Evolutionary conservation across 2,797 vertebrate genomes (phyloP).

Genomic region (Propithecus perrieri): DNA sequence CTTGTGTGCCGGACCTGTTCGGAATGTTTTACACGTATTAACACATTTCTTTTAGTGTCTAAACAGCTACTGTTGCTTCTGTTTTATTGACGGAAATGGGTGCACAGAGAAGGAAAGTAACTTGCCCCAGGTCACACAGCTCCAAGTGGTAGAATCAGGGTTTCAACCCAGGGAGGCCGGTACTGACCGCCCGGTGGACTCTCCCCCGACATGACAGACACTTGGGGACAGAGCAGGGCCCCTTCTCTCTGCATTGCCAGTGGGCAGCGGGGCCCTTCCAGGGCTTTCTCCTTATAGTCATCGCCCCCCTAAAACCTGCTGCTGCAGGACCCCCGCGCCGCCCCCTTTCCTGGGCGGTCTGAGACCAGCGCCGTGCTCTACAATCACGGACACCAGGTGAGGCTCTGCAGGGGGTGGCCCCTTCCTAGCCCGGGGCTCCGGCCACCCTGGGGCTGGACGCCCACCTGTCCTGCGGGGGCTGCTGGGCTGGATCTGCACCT

Average conservation of each 20-base stretch:
- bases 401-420: not conserved
- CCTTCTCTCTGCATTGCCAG: not conserved
- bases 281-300: not conserved
- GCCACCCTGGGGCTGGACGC: not conserved
- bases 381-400: too few species aligned
- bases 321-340: rapidly evolving
- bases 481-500: not conserved
- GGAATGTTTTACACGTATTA: rapidly evolving
- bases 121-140: not conserved
- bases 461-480: not conserved
- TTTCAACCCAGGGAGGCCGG: rapidly evolving
- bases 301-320: too few species aligned
- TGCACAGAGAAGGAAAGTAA: not conserved
- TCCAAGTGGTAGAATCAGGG: not conserved
- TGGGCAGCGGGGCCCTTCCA: rapidly evolving
- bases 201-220: too few species aligned
- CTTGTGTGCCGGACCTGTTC: rapidly evolving
- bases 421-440: too few species aligned
- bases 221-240: not conserved
- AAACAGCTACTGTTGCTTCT: not conserved
- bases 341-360: not conserved
- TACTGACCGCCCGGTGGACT: rapidly evolving
- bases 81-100: not conserved
- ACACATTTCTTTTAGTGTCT: not conserved
- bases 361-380: rapidly evolving